phyloP scores from a whole-genome alignment of 2,797 vertebrate species.

The Scolopax bukidnonensis region DNA sequence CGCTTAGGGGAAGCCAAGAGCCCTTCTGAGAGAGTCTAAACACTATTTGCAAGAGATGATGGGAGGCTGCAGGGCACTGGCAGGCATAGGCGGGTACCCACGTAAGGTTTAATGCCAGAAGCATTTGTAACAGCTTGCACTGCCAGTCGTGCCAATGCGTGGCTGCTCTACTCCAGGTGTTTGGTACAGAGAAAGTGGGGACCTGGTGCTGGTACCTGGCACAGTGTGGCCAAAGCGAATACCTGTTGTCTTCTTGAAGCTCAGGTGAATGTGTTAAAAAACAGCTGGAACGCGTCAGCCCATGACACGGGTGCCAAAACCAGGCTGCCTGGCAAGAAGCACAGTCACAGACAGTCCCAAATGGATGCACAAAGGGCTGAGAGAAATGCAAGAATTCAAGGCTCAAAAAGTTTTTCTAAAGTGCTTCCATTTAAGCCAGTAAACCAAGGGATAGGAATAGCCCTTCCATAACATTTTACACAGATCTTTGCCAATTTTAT shows the following conservation, averaged over 20 bases:
- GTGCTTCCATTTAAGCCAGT: not conserved
- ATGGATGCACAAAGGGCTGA: not conserved
- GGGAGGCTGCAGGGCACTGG: conserved; percentile 56
- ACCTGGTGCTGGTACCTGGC: conserved; percentile 18
- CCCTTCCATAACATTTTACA: not conserved
- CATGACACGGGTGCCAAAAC: not conserved
- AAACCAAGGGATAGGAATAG: not conserved
- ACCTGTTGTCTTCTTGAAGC: not conserved
- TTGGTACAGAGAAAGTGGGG: not conserved
- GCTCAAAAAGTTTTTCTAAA: not conserved
- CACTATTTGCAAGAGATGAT: conserved; percentile 21
- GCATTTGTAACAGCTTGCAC: conserved; percentile 57
- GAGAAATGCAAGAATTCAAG: not conserved
- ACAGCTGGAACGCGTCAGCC: not conserved
- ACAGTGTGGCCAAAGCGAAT: not conserved
- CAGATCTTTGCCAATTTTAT: not conserved
- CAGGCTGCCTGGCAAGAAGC: not conserved
- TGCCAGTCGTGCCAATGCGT: conserved; percentile 2
- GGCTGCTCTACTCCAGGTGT: conserved; percentile 37
- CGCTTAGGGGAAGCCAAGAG: not conserved
- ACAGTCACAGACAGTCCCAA: not conserved
- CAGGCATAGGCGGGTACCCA: conserved; percentile 29
- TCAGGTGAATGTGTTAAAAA: not conserved
- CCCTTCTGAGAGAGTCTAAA: conserved; percentile 28
- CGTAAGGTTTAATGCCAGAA: not conserved